A percentile compares a stretch with the other conserved stretches of the same genome.
phyloP scores from a whole-genome alignment of 1,140 invertebrate species.

The Aphaenogaster floridana region DNA sequence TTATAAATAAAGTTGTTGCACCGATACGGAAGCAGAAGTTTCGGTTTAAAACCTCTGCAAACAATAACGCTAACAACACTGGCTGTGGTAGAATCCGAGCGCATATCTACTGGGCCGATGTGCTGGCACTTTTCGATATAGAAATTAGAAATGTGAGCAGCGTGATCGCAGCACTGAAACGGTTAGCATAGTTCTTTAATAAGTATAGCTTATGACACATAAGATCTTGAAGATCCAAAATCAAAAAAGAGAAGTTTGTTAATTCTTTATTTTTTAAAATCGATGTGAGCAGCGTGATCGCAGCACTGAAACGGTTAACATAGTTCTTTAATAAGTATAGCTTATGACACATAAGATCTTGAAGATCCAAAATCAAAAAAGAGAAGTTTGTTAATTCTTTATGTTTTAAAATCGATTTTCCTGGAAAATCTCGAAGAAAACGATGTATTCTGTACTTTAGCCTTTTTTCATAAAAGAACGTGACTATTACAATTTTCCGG shows the following conservation, averaged over 20 bases:
- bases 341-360: not conserved
- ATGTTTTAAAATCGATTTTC: not conserved
- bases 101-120: no score
- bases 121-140: no score
- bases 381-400: not conserved
- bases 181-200: not conserved
- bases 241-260: not conserved
- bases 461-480: not conserved
- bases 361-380: not conserved
- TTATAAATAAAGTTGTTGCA: no score
- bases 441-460: not conserved
- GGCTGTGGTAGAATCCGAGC: no score
- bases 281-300: no score
- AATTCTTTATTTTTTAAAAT: not conserved
- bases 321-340: not conserved
- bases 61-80: no score
- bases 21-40: no score
- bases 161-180: no score
- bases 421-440: not conserved
- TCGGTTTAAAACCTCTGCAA: no score
- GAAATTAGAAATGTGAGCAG: no score
- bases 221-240: not conserved
- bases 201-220: no score
- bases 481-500: not conserved
- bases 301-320: not conserved